Evolutionary conservation across 1,140 invertebrate genomes (phyloP), one percentile per base, ranked within the genome.

Genomic region (Stegodyphus dumicola): DNA sequence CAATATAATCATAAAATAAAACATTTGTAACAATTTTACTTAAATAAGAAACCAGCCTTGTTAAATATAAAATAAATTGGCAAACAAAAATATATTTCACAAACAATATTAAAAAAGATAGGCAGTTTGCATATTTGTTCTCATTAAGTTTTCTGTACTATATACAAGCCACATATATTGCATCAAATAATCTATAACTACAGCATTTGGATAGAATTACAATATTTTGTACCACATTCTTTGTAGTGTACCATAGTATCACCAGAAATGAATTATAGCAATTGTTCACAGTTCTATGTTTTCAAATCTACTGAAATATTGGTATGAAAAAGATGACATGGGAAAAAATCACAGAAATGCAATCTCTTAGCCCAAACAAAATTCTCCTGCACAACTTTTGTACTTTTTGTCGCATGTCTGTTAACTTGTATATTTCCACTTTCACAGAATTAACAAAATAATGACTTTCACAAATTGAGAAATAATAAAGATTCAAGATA

Each of bases 391-490:
- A 51, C 7, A 48, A 18, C 53, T 85, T 85, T 85, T 85, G 81
- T 85, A 85, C 81, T 85, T 77, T 85, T 76, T 15, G 11, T 56
- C 49, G 17, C 33, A 60, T 69, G 33, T 85, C 74, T 69, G 49
- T 77, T 76, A 75, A 75, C 65, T 51, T 77, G 13, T 76, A 17
- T 74, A 33, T 48, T 75, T n/a, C 49, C 7, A 13, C 56, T 18
- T 69, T 70, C 76, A 69, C 65, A 75, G 73, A 85, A 75, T 85
- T 85, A 76, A 69, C 65, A 85, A 85, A 85, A 81, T 81, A 81
- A 76, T 18, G 54, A 81, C 51, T 54, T 56, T 76, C 65, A 54
- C n/a, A 76, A 85, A 76, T 81, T 76, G 65, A 76, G 56, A 76
- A 77, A 85, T 85, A 33, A 73, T 11, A 64, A 81, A 60, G 60